Evolutionary conservation across 2,888 invertebrate species (phyloP).

Genomic region (Eupsilia transversa): DNA sequence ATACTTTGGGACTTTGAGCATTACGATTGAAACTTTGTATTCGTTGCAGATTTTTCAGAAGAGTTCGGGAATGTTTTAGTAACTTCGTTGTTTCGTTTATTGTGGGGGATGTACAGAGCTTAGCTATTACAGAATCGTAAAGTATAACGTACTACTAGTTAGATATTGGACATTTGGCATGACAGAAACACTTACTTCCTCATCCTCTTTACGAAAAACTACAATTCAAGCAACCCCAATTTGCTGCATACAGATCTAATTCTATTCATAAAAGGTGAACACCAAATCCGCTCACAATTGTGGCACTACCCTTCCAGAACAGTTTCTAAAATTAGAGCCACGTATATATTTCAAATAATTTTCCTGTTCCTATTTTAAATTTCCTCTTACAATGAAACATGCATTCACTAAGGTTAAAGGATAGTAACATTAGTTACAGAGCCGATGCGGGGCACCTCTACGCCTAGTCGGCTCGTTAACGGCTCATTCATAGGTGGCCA

Average conservation of each 20-base stretch:
- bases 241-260: not conserved
- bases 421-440: conserved; percentile 48
- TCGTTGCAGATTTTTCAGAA: conserved; percentile 48
- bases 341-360: conserved; percentile 15
- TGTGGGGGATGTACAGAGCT: not conserved
- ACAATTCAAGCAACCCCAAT: not conserved
- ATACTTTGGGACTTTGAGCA: conserved; percentile 58
- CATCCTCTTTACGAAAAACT: not conserved
- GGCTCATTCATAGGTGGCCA: conserved; percentile 85
- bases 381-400: conserved; percentile 7
- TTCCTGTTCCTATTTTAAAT: conserved; percentile 30
- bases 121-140: not conserved
- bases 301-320: not conserved
- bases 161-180: not conserved
- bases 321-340: conserved; percentile 13
- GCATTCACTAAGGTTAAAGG: conserved; percentile 49
- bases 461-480: conserved; percentile 78
- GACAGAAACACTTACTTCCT: not conserved
- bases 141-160: not conserved
- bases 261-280: conserved; percentile 8
- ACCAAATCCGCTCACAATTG: conserved; percentile 1
- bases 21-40: conserved; percentile 53
- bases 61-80: conserved; percentile 33
- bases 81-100: conserved; percentile 23
- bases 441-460: conserved; percentile 55